Evolutionary conservation across 1,140 invertebrate species (phyloP), one percentile per base, ranked within the genome.

Genomic region (Diuraphis noxia): DNA sequence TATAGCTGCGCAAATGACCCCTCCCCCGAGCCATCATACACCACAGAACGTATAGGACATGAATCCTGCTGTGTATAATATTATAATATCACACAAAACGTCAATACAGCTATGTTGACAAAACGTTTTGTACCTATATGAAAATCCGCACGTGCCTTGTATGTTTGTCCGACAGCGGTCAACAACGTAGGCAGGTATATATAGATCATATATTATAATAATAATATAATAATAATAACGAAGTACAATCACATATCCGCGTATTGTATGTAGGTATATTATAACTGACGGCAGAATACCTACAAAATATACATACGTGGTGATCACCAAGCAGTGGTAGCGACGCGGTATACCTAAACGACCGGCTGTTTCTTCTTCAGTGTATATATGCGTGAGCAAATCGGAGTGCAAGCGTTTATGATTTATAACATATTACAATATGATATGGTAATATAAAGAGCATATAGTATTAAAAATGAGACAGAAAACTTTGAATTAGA

Each of bases 71-170:
- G 13, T n/a, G 56, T 72, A n/a, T 72, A 72, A 72, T 72, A 72
- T 72, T 72, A 63, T 56, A 56, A 25, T 56, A 56, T 41, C n/a
- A n/a, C 34, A 85, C 82, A 85, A 85, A 43, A 85, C 41, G 82
- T 41, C 82, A 85, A 85, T 46, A 85, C 41, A n/a, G 41, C 46
- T 85, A 46, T 88, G 87, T 72, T 41, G 56, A 88, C 56, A 72
- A 77, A 88, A 88, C 52, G 56, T 88, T 88, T 85, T 63, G 87
- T 88, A 40, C 56, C n/a, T n/a, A n/a, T n/a, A n/a, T n/a, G 40
- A 63, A 88, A 72, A 88, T 49, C 43, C 13, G 19, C 82, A 43
- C 82, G 82, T n/a, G 82, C 43, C 82, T 46, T 85, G 41, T 85
- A 34, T 43, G 87, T 88, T 88, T 88, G 87, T 88, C 52, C 38